A percentile compares a stretch with the other conserved stretches of the same genome.
phyloP scores from a whole-genome alignment of 2,888 invertebrate genomes.

The Ornithoptera priamus region DNA sequence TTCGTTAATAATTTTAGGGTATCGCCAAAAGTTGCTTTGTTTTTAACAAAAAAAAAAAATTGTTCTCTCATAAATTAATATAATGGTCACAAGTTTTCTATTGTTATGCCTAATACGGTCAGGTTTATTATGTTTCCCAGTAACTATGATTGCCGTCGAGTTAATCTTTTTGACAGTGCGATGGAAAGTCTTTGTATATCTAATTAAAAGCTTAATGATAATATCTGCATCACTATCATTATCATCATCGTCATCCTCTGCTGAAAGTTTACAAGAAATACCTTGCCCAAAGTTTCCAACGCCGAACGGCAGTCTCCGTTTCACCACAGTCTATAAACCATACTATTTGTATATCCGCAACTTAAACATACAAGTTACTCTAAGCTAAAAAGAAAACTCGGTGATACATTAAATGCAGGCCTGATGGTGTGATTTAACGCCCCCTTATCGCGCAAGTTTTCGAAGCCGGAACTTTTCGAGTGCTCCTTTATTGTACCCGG shows the following conservation, averaged over 20 bases:
- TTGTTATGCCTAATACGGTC: not conserved
- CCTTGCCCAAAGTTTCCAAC: too few relatives aligned
- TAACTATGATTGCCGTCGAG: too few relatives aligned
- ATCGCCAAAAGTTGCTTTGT: not conserved
- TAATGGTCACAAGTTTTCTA: not conserved
- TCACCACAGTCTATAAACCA: not conserved
- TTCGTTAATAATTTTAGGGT: not conserved
- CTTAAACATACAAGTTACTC: not conserved
- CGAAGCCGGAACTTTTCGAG: constrained; percentile 22
- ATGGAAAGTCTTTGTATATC: too few relatives aligned
- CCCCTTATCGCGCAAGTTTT: constrained; percentile 17
- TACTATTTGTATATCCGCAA: not conserved
- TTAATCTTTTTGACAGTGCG: too few relatives aligned
- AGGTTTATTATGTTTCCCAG: too few relatives aligned
- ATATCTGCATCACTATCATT: too few relatives aligned
- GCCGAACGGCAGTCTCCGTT: not conserved
- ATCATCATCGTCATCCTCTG: too few relatives aligned
- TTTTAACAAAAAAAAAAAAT: not conserved
- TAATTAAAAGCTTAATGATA: too few relatives aligned
- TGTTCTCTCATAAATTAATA: not conserved
- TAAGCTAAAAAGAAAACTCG: not conserved
- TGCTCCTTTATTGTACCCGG: constrained; percentile 25
- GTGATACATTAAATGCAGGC: constrained; percentile 7
- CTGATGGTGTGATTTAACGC: constrained; percentile 8
- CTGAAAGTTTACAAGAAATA: too few relatives aligned